A percentile compares a stretch with the other conserved stretches of the same genome.
These are phyloP conservation scores for Malacoraja senta DNA, from an alignment of 2,797 vertebrate genomes.

Conservation along the genomic window DNA sequence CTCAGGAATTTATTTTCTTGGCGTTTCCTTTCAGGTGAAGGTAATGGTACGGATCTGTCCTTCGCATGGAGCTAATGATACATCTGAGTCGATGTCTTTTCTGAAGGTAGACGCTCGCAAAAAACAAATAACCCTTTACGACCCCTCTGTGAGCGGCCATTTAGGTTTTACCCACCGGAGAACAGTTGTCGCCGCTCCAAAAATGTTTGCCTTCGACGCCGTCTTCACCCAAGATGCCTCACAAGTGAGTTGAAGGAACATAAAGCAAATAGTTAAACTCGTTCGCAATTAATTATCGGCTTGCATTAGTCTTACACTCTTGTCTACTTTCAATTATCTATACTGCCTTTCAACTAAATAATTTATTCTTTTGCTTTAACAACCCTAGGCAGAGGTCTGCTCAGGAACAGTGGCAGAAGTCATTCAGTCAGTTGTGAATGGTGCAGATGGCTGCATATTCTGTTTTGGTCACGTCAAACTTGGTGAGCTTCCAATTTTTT, in stretches of 20 bases:
- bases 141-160: constrained; percentile 67
- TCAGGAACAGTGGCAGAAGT: constrained; percentile 91
- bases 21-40: constrained; percentile 70
- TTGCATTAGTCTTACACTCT: not conserved
- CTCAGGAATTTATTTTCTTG: not conserved
- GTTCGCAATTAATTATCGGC: not conserved
- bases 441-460: constrained; percentile 95
- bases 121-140: constrained; percentile 91
- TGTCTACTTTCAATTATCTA: not conserved
- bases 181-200: constrained; percentile 72
- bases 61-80: constrained; percentile 68
- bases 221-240: constrained; percentile 90
- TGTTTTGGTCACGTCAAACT: constrained; percentile 92
- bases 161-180: constrained; percentile 70
- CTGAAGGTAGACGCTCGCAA: constrained; percentile 88
- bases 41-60: constrained; percentile 95
- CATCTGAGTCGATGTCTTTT: constrained; percentile 85
- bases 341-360: not conserved
- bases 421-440: constrained; percentile 93
- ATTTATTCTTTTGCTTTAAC: constrained; percentile 14
- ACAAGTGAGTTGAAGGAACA: constrained; percentile 66
- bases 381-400: constrained; percentile 78
- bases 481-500: constrained; percentile 71
- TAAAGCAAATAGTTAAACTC: not conserved
- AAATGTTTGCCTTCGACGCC: constrained; percentile 93